Percentiles rank a stretch among this genome's conserved stretches.
phyloP scores from a whole-genome alignment of 2,888 invertebrate species.

The Cepaea hortensis region DNA sequence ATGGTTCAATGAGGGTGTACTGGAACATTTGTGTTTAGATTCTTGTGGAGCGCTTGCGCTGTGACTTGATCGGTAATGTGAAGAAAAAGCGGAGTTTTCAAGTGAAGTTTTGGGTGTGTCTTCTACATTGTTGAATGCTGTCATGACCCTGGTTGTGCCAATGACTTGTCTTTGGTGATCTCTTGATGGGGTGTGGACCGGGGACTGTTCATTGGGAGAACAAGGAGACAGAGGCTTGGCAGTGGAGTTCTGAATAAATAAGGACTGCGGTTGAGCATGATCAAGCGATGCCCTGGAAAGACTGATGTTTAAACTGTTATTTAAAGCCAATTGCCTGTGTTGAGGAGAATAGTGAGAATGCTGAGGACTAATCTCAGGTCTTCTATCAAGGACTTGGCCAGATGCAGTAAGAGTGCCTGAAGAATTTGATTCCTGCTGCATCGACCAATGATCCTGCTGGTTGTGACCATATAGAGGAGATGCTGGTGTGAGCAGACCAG shows the following conservation, averaged over 20 bases:
- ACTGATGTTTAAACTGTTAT: background rate
- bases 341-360: conserved; percentile 28
- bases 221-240: background rate
- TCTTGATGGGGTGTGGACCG: conserved; percentile 17
- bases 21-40: background rate
- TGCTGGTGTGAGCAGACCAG: background rate
- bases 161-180: conserved; percentile 46
- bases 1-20: conserved; percentile 50
- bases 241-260: conserved; percentile 28
- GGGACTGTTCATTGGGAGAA: background rate
- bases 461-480: background rate
- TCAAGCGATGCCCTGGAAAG: background rate
- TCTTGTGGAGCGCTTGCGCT: background rate
- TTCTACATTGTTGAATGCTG: background rate
- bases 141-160: conserved; percentile 18
- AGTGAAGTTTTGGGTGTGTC: background rate
- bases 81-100: background rate
- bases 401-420: background rate
- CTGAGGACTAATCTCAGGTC: background rate
- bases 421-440: background rate
- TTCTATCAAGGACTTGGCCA: background rate
- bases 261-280: background rate
- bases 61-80: conserved; percentile 36
- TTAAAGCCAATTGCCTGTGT: background rate
- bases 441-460: background rate